phyloP scores from a whole-genome alignment of 1,140 invertebrate genomes.

The Leptonema lineaticorne region DNA sequence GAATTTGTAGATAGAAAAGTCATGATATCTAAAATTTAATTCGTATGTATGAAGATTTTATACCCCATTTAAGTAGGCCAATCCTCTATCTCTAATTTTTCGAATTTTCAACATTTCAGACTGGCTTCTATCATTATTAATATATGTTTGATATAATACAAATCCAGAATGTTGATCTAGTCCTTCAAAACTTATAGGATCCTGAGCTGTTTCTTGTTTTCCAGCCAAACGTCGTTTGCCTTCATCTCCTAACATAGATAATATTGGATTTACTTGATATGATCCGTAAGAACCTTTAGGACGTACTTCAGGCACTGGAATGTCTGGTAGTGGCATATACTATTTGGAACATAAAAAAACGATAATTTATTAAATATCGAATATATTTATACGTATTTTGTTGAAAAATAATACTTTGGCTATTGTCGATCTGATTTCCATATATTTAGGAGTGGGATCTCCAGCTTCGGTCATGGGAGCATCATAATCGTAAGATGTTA shows the following conservation, averaged over 20 bases:
- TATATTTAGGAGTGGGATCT: slow-evolving; percentile 76
- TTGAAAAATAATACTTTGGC: slow-evolving; percentile 54
- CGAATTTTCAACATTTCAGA: too few species aligned
- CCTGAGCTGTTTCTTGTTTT: too few species aligned
- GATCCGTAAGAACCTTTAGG: slow-evolving; percentile 49
- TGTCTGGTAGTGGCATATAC: slow-evolving; percentile 42
- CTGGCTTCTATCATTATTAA: slow-evolving; percentile 55
- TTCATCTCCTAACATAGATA: slow-evolving; percentile 44
- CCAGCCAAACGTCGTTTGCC: slow-evolving; percentile 45
- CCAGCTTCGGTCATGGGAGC: slow-evolving; percentile 82
- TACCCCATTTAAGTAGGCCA: too few species aligned
- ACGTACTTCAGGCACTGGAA: slow-evolving; percentile 43
- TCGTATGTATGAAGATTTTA: too few species aligned
- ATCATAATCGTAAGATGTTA: slow-evolving; percentile 88
- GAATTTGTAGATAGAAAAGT: too few species aligned
- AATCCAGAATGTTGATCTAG: slow-evolving; percentile 62
- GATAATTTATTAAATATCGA: too few species aligned
- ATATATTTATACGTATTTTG: not conserved
- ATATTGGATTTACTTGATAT: slow-evolving; percentile 41
- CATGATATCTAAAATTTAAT: too few species aligned
- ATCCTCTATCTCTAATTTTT: too few species aligned
- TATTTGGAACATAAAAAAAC: too few species aligned
- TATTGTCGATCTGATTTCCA: slow-evolving; percentile 65
- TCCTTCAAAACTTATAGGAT: slow-evolving; percentile 51
- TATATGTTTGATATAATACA: slow-evolving; percentile 68